A percentile compares a stretch with the other conserved stretches of the same genome.
phyloP scores from a whole-genome alignment of 64 coral and sea anemone genomes.

The Montipora cactus region DNA sequence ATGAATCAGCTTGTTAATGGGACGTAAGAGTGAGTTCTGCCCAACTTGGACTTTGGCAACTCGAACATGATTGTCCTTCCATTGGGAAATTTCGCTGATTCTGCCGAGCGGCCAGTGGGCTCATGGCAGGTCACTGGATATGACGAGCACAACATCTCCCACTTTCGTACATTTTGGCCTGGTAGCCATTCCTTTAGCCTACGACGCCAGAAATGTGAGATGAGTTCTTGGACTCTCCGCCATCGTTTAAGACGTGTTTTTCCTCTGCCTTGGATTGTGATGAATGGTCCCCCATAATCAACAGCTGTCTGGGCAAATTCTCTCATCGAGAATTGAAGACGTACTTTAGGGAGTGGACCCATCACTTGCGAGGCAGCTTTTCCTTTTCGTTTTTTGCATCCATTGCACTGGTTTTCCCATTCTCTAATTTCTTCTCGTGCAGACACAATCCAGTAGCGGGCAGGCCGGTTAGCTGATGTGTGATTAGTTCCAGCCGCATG shows the following conservation, averaged over 20 bases:
- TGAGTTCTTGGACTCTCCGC: neutral
- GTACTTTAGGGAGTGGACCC: constrained; percentile 63
- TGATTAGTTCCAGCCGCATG: constrained; percentile 68
- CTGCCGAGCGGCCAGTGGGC: too few relatives aligned
- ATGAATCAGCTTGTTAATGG: too few relatives aligned
- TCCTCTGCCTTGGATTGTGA: constrained; percentile 42
- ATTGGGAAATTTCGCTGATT: too few relatives aligned
- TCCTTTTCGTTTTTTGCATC: constrained; percentile 44
- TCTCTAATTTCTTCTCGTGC: constrained; percentile 73
- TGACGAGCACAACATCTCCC: too few relatives aligned
- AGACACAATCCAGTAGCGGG: constrained; percentile 61
- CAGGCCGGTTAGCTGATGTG: constrained; percentile 34
- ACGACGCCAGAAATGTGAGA: too few relatives aligned
- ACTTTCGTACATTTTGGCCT: too few relatives aligned
- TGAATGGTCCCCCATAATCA: constrained; percentile 44
- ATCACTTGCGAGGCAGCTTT: constrained; percentile 66
- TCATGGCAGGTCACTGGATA: too few relatives aligned
- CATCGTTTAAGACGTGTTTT: constrained; percentile 5
- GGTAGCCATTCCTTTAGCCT: too few relatives aligned
- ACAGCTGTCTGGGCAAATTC: constrained; percentile 40
- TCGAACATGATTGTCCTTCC: too few relatives aligned
- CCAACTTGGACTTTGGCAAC: too few relatives aligned
- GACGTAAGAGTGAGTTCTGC: too few relatives aligned
- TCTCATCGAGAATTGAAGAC: constrained; percentile 35
- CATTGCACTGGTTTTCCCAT: constrained; percentile 66